Conservation (phyloP, 1,140 invertebrate genomes). For the Calephelis nemesis region DNA sequence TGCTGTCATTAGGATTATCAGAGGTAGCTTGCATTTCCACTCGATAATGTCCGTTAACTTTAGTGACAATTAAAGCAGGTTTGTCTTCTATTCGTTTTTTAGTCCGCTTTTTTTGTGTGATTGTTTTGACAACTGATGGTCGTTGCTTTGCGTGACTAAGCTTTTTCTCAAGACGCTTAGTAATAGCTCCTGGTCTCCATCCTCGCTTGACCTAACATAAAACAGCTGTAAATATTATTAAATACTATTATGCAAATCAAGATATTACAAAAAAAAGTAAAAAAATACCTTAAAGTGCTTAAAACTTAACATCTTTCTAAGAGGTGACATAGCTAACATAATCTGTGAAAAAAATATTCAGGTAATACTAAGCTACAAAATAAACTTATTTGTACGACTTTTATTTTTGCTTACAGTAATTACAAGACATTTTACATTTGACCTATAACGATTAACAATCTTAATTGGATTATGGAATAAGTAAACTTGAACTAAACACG, state of each 20-base stretch:
- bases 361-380: conserved; percentile 1
- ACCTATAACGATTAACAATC: conserved; percentile 41
- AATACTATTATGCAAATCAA: background rate
- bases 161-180: conserved; percentile 48
- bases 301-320: too few species aligned
- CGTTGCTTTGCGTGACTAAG: conserved; percentile 49
- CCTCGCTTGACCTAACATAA: conserved; percentile 42
- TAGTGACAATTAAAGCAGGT: conserved; percentile 53
- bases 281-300: background rate
- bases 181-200: conserved; percentile 65
- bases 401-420: conserved; percentile 32
- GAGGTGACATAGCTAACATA: too few species aligned
- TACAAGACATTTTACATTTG: conserved; percentile 61
- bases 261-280: background rate
- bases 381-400: background rate
- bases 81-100: conserved; percentile 52
- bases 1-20: conserved; percentile 26
- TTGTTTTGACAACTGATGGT: conserved; percentile 26
- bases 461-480: conserved; percentile 44
- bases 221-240: conserved; percentile 6
- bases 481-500: conserved; percentile 46
- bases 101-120: conserved; percentile 37
- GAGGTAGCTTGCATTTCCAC: conserved; percentile 51
- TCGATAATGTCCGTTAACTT: conserved; percentile 50
- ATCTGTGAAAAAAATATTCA: background rate